phyloP scores from a whole-genome alignment of 2,888 invertebrate species.

The Ypsolopha sequella region DNA sequence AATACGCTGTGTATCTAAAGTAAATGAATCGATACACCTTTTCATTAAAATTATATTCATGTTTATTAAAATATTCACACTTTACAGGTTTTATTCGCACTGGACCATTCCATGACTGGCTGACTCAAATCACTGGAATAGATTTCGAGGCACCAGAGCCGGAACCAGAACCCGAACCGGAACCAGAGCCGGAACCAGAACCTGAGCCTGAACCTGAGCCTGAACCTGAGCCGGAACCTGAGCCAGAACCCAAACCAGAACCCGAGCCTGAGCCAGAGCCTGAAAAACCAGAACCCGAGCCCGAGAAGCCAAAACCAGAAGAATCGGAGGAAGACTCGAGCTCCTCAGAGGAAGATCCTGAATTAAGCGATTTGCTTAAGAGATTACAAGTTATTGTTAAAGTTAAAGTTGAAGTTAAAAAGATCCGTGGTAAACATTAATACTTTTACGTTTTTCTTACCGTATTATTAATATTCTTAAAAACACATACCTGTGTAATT shows the following conservation, averaged over 20 bases:
- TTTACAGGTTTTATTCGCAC: constrained; percentile 45
- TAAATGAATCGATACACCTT: too few relatives aligned
- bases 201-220: constrained; percentile 15
- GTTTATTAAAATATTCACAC: too few relatives aligned
- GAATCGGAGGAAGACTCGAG: constrained; percentile 28
- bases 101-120: constrained; percentile 50
- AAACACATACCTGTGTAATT: too few relatives aligned
- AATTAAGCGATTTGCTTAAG: constrained; percentile 38
- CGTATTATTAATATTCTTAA: too few relatives aligned
- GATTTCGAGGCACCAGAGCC: constrained; percentile 40
- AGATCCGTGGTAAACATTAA: constrained; percentile 16
- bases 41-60: too few relatives aligned
- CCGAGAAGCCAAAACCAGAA: constrained; percentile 11
- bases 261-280: background rate
- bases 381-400: constrained; percentile 48
- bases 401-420: constrained; percentile 46
- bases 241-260: constrained; percentile 12
- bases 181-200: constrained; percentile 14
- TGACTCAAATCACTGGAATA: constrained; percentile 33
- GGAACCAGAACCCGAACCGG: constrained; percentile 12
- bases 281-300: background rate
- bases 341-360: constrained; percentile 10
- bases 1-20: too few relatives aligned
- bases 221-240: constrained; percentile 11
- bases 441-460: too few relatives aligned